A percentile compares a stretch with the other conserved stretches of the same genome.
phyloP scores from a whole-genome alignment of 1,140 invertebrate genomes.

The Calephelis virginiensis region DNA sequence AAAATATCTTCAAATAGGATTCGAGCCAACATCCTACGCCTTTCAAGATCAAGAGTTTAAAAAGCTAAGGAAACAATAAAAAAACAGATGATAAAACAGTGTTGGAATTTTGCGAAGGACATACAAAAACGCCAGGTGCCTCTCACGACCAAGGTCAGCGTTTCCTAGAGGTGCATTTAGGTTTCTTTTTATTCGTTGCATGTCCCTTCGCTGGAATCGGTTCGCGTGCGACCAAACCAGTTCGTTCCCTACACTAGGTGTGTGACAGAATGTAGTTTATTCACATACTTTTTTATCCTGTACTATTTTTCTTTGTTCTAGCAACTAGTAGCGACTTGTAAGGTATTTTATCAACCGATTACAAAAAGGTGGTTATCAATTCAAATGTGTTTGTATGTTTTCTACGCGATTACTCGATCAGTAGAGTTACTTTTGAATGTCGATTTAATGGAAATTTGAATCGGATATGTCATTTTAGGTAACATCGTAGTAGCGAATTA shows the following conservation, averaged over 20 bases:
- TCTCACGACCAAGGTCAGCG: conserved; percentile 72
- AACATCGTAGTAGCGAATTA: no score
- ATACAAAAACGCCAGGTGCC: conserved; percentile 76
- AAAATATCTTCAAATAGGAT: no score
- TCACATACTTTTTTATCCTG: conserved; percentile 17
- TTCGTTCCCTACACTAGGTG: conserved; percentile 58
- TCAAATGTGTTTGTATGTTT: no score
- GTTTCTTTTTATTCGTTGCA: conserved; percentile 75
- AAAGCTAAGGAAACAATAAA: conserved; percentile 6
- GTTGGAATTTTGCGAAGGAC: conserved; percentile 68
- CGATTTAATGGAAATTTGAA: no score
- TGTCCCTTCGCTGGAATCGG: conserved; percentile 60
- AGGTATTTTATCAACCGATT: no score
- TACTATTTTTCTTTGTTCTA: no score
- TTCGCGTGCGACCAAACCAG: conserved; percentile 74
- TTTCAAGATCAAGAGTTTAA: neutral
- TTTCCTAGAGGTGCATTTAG: conserved; percentile 77
- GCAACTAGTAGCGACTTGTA: no score
- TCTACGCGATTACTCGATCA: no score
- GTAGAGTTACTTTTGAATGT: no score
- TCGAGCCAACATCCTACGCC: no score
- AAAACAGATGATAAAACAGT: conserved; percentile 37
- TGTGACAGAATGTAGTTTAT: conserved; percentile 60
- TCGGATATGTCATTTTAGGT: no score
- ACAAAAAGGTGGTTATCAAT: no score